Percentiles rank a stretch among this genome's conserved stretches.
Conservation (phyloP, 2,113 vertebrate species). For the Podilymbus podiceps region DNA sequence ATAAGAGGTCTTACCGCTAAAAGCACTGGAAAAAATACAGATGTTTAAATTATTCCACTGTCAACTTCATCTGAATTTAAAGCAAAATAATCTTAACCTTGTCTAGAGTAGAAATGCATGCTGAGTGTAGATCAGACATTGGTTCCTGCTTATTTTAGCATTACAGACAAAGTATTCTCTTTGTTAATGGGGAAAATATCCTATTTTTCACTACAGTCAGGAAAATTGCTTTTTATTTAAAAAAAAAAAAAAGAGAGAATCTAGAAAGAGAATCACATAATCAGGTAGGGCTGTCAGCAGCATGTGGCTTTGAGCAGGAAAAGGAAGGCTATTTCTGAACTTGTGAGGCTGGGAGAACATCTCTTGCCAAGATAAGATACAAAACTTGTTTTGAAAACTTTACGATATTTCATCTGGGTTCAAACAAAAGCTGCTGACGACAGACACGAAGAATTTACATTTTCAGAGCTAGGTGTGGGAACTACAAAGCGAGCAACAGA, state of each 20-base stretch:
- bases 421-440: conserved; percentile 51
- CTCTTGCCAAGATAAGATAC: conserved; percentile 59
- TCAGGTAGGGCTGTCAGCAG: conserved; percentile 32
- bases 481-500: not conserved
- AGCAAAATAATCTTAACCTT: not conserved
- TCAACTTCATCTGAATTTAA: conserved; percentile 8
- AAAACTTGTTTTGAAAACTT: conserved; percentile 60
- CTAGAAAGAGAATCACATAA: conserved; percentile 35
- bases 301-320: conserved; percentile 40
- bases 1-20: not conserved
- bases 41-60: conserved; percentile 29
- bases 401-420: conserved; percentile 46
- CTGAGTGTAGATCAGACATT: conserved; percentile 14
- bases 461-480: not conserved
- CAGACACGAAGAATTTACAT: conserved; percentile 38
- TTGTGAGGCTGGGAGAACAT: not conserved
- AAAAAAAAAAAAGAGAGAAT: not conserved
- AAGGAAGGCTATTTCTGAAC: conserved; percentile 43
- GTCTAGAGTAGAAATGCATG: not conserved
- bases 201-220: conserved; percentile 53
- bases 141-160: conserved; percentile 34
- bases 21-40: not conserved
- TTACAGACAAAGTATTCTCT: conserved; percentile 48
- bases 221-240: conserved; percentile 34
- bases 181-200: conserved; percentile 58